phyloP scores from a whole-genome alignment of 53 echinoderm and acorn worm genomes.

The Holothuria scabra region DNA sequence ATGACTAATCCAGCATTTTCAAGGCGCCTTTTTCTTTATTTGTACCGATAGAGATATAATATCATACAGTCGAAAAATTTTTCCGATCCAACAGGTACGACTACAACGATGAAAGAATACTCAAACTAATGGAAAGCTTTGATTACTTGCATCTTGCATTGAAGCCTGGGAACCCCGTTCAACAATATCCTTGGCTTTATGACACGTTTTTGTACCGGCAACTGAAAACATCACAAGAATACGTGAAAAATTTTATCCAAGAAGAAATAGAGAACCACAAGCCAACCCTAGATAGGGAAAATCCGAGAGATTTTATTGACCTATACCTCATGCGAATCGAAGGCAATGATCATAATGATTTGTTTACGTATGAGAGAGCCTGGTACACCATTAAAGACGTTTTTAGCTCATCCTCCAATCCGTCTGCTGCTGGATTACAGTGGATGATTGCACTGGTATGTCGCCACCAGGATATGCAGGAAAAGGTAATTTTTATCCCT shows the following conservation, averaged over 20 bases:
- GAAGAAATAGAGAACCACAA: constrained; percentile 34
- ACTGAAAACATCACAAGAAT: constrained; percentile 17
- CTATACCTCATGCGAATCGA: constrained; percentile 51
- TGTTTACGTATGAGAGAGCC: neutral
- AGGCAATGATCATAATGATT: neutral
- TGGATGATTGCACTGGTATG: constrained; percentile 34
- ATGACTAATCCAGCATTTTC: no score
- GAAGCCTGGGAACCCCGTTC: constrained; percentile 10
- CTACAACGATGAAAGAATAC: constrained; percentile 2
- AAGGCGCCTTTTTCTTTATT: no score
- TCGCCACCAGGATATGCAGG: constrained; percentile 8
- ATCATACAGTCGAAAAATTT: no score
- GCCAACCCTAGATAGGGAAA: constrained; percentile 4
- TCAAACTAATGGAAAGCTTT: constrained; percentile 17
- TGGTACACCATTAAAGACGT: constrained; percentile 37
- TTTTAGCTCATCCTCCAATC: constrained; percentile 23
- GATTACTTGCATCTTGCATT: constrained; percentile 22
- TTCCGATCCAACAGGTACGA: neutral
- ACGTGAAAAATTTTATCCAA: constrained; percentile 29
- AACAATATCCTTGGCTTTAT: constrained; percentile 27
- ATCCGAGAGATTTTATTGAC: constrained; percentile 60
- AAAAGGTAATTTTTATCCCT: neutral
- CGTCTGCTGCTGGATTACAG: constrained; percentile 7
- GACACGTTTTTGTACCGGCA: constrained; percentile 9
- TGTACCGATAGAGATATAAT: neutral